A percentile compares a stretch with the other conserved stretches of the same genome.
Conservation (phyloP, 2,888 invertebrate genomes). For the Dryadula phaetusa region DNA sequence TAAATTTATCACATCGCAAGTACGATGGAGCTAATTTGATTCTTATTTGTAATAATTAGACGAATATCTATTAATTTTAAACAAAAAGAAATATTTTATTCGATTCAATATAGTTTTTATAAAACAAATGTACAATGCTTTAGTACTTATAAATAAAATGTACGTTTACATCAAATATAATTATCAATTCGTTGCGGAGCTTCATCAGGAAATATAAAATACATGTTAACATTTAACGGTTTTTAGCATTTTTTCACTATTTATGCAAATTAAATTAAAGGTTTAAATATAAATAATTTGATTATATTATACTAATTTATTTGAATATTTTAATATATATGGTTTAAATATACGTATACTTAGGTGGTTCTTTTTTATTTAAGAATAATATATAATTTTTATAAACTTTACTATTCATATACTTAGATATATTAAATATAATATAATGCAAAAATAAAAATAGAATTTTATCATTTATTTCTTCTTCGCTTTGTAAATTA, state of each 20-base stretch:
- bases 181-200: conserved; percentile 20
- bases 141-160: too few relatives aligned
- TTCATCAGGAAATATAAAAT: conserved; percentile 11
- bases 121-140: conserved; percentile 5
- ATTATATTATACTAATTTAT: too few relatives aligned
- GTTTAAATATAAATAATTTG: too few relatives aligned
- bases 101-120: neutral
- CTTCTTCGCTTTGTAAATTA: neutral
- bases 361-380: too few relatives aligned
- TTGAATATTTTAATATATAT: too few relatives aligned
- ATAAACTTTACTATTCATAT: too few relatives aligned
- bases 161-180: neutral
- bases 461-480: neutral
- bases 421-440: too few relatives aligned
- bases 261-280: too few relatives aligned
- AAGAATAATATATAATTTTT: too few relatives aligned
- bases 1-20: neutral
- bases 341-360: too few relatives aligned
- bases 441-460: too few relatives aligned
- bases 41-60: neutral
- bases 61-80: neutral
- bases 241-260: conserved; percentile 1
- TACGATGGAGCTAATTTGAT: neutral
- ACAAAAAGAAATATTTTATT: neutral
- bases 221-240: conserved; percentile 10